Conservation (phyloP, 2,888 invertebrate genomes). For the Acanthosepion lycidas region DNA sequence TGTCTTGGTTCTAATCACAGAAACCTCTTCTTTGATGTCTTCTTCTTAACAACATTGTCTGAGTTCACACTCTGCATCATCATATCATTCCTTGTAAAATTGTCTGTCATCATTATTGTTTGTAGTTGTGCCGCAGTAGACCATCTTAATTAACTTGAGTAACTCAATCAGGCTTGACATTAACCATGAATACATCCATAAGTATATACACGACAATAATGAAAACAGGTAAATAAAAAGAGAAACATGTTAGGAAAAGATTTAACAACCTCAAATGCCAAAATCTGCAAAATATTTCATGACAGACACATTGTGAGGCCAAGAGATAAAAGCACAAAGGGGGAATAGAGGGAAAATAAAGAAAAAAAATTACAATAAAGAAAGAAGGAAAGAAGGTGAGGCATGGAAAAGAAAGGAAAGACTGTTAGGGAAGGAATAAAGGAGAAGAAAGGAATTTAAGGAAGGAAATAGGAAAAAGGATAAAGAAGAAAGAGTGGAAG, state of each 20-base stretch:
- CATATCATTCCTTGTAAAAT: neutral
- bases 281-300: neutral
- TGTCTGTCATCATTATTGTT: neutral
- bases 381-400: neutral
- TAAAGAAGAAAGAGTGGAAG: neutral
- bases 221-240: neutral
- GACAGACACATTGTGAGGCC: neutral
- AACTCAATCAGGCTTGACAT: slow-evolving; percentile 20
- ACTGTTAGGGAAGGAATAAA: no score
- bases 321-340: neutral
- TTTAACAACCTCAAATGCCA: no score
- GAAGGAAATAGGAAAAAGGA: no score
- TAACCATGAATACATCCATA: neutral
- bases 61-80: neutral
- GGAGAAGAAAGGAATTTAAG: no score
- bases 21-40: neutral
- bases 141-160: neutral
- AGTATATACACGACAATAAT: neutral
- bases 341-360: neutral
- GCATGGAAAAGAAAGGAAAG: no score
- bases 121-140: neutral
- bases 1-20: neutral
- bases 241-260: neutral
- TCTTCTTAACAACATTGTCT: neutral
- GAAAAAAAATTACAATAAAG: neutral